A percentile compares a stretch with the other conserved stretches of the same genome.
Evolutionary conservation across 2,113 vertebrate genomes (phyloP).

Genomic region (Pyrgilauda ruficollis): DNA sequence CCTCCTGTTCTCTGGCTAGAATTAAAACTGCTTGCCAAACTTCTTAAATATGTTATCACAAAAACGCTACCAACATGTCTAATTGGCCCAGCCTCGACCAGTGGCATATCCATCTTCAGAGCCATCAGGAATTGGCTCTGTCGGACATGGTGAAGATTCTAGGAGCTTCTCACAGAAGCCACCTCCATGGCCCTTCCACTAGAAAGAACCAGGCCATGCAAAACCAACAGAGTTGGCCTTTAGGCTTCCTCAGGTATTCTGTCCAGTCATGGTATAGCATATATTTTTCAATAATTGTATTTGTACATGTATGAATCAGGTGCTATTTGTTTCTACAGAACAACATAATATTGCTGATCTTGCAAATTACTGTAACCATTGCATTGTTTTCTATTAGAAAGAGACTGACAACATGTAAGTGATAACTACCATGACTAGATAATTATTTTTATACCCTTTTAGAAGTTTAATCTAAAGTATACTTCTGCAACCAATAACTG

Average conservation of each 20-base stretch:
- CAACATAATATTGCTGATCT: background rate
- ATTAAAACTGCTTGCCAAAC: accelerated
- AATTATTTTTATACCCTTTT: background rate
- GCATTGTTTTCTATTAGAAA: background rate
- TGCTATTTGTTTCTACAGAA: background rate
- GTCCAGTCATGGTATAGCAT: background rate
- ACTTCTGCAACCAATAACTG: background rate
- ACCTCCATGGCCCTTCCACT: accelerated
- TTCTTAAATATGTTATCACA: too few relatives aligned
- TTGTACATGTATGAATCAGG: background rate
- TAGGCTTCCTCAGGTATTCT: background rate
- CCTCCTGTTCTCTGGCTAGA: background rate
- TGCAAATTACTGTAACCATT: background rate
- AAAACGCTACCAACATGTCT: accelerated
- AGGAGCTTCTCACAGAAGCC: background rate
- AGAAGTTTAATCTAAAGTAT: background rate
- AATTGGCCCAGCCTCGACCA: too few relatives aligned
- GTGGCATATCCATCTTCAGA: background rate
- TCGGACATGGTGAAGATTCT: accelerated
- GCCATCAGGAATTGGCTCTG: background rate
- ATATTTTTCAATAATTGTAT: background rate
- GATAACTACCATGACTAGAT: background rate
- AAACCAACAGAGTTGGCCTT: background rate
- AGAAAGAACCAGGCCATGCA: background rate
- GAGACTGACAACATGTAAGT: accelerated